Percentiles rank a stretch among this genome's conserved stretches.
Evolutionary conservation across 2,113 vertebrate species (phyloP).

Genomic region (Meles meles): DNA sequence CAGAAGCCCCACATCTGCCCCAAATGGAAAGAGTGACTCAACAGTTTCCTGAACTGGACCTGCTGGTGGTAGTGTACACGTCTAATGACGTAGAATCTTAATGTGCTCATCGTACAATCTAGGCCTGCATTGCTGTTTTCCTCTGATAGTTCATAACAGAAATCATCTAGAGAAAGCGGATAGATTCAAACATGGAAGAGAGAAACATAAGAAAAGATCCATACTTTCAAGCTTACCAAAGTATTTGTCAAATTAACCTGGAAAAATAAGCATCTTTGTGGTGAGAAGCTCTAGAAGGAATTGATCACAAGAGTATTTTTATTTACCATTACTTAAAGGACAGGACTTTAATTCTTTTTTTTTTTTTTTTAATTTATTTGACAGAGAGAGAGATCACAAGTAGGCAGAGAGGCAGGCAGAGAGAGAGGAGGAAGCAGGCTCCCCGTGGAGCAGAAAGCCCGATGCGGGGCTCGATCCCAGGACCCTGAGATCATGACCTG

Average conservation of each 20-base stretch:
- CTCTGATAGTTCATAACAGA: background rate
- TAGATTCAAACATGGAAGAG: background rate
- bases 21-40: background rate
- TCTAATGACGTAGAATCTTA: background rate
- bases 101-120: background rate
- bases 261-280: background rate
- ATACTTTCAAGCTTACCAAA: background rate
- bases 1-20: background rate
- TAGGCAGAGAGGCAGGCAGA: too few relatives aligned
- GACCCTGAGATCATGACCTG: too few relatives aligned
- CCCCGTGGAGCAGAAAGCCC: too few relatives aligned
- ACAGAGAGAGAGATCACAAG: too few relatives aligned
- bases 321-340: background rate
- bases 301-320: slow-evolving; percentile 33
- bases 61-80: background rate
- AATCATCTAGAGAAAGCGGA: background rate
- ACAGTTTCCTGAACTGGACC: background rate
- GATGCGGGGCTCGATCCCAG: too few relatives aligned
- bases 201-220: background rate
- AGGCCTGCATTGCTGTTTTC: background rate
- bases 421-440: too few relatives aligned
- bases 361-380: too few relatives aligned
- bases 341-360: slow-evolving; percentile 47
- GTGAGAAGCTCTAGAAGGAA: background rate
- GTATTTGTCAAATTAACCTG: background rate